Base-by-base conservation (phyloP, 2,888 invertebrate genomes). In the Panopea generosa region DNA sequence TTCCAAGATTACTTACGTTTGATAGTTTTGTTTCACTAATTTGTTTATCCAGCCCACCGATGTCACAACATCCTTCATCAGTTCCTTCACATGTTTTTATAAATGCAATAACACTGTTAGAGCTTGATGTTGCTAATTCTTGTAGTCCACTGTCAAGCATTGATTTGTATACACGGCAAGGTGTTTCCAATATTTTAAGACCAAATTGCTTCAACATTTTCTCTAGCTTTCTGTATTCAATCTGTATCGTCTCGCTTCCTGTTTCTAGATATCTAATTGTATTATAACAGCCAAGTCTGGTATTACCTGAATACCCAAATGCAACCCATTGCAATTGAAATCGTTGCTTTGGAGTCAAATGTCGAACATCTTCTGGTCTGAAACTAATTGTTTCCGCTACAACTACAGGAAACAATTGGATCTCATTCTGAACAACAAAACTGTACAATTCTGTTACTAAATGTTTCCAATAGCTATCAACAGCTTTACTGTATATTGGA, bases 151-250 rank as follows among this genome's bases (percentile, higher is more conserved):
- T 29, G 9, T 61, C 50, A 45, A 56, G 43, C 16, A 82, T 40
- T 11, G 75, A 24, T 22, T 53, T 33, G 0, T 33, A 43, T 24
- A 84, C 67, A n/a, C 3, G 1, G 0, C 29, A 14, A 6, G 77
- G 68, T 20, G 76, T 65, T 24, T 69, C 52, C 22, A 79, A 26
- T 0, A 82, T 27, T 33, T 77, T 75, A 43, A 79, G 65, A 0
- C 75, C 78, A 16, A 84, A 33, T 4, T 53, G 29, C 56, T 79
- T 77, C 2, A 77, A 40, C 2, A 77, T 18, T 20, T 9, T 47
- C 4, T 24, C 49, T 33, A 33, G 11, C 33, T 7, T 7, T 33
- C 11, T 33, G 33, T 11, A 7, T 33, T 33, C 11, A 11, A 11
- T 33, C 33, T 33, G 33, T 33, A 33, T n/a, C n/a, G n/a, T n/a